A percentile compares a stretch with the other conserved stretches of the same genome.
phyloP scores from a whole-genome alignment of 2,888 invertebrate species.

The Platycnemis pennipes region DNA sequence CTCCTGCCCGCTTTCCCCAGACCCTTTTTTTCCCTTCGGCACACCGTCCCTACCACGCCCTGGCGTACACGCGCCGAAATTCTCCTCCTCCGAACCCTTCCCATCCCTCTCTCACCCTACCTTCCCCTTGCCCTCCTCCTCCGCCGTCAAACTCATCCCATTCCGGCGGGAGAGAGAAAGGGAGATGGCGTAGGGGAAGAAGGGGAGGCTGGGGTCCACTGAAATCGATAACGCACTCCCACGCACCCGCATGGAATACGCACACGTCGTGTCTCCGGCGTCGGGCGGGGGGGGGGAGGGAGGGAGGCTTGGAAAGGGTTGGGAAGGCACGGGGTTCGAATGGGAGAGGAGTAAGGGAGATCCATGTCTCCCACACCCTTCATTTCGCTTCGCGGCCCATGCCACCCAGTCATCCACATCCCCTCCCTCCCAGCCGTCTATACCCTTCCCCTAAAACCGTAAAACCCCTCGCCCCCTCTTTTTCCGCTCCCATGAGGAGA shows the following conservation, averaged over 20 bases:
- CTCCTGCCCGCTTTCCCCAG: background rate
- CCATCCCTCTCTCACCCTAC: background rate
- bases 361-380: background rate
- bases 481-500: background rate
- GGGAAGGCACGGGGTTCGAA: background rate
- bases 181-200: background rate
- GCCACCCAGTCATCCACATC: background rate
- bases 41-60: background rate
- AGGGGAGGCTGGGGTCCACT: conserved; percentile 61
- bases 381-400: background rate
- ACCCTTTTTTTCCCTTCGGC: background rate
- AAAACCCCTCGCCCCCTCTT: background rate
- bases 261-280: conserved; percentile 50
- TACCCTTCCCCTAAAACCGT: background rate
- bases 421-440: background rate
- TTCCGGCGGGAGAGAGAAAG: background rate
- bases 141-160: background rate
- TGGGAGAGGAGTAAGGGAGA: background rate
- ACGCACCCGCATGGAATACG: conserved; percentile 59
- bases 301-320: background rate
- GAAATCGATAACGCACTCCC: conserved; percentile 67
- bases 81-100: background rate
- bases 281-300: background rate
- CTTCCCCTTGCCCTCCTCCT: background rate
- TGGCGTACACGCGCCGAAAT: background rate